Evolutionary conservation across 2,888 invertebrate genomes (phyloP), one percentile per base, ranked within the genome.

Genomic region (Rotaria magnacalcarata): DNA sequence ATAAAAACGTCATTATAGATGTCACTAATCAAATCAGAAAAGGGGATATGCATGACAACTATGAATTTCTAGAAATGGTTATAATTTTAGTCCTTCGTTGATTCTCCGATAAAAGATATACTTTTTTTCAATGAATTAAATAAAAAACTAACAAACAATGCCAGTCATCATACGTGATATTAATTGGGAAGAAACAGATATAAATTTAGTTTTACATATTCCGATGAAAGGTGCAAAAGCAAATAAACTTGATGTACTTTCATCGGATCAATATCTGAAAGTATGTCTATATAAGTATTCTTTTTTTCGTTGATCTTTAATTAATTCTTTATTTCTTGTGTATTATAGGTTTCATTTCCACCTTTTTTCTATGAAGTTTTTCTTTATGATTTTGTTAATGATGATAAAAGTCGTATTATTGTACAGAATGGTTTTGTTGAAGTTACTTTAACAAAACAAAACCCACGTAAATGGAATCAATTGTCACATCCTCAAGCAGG

Each of bases 281-380:
- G 93, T 92, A 89, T 34, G 34, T 67, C 88, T 87, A 84, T 67
- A 67, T 27, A 34, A 60, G 41, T 85, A 74, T 85, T 14, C n/a
- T n/a, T 2, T n/a, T 74, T 52, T 3, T 10, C 2, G 11, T 16
- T 11, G 50, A 50, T 52, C 52, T 52, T 52, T 0, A 52, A 4
- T 52, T 11, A 16, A 16, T 52, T 11, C 50, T 50, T 50, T 19
- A n/a, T 16, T 85, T 14, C 3, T 47, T 74, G 21, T 10, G 2
- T 11, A 67, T 86, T 85, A 19, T 88, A 93, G 93, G 94, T 93
- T 0, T 93, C 94, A 89, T 94, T 93, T 89, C 93, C 93, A 50
- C 94, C 94, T 10, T 94, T 93, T 89, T 92, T 95, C 87, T 94
- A 95, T 89, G 95, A 95, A 92, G 92, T 93, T 74, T 94, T 95